Conservation (phyloP, 2,113 vertebrate species). For the Daubentonia madagascariensis region DNA sequence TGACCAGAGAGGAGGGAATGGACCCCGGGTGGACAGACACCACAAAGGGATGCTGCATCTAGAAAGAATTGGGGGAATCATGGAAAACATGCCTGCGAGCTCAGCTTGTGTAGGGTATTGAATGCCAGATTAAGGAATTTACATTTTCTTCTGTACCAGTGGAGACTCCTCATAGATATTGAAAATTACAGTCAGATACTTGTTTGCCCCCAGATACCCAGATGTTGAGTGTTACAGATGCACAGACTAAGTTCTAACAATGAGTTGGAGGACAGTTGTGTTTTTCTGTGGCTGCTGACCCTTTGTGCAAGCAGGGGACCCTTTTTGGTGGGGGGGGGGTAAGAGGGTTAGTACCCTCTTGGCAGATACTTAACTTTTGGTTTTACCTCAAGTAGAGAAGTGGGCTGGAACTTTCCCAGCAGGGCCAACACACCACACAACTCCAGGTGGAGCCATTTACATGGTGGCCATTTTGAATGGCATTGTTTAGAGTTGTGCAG, state of each 20-base stretch:
- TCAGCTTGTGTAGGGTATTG: neutral
- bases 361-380: neutral
- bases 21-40: neutral
- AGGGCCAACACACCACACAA: neutral
- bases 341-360: neutral
- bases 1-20: neutral
- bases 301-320: neutral
- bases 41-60: fast-evolving
- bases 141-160: neutral
- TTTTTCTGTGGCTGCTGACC: neutral
- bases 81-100: neutral
- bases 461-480: fast-evolving
- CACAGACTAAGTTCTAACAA: too few relatives aligned
- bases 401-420: neutral
- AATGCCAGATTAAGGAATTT: neutral
- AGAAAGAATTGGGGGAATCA: neutral
- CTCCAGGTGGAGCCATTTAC: neutral
- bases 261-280: neutral
- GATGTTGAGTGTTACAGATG: neutral
- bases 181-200: neutral
- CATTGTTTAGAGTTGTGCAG: neutral
- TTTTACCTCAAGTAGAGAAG: neutral
- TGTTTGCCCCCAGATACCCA: neutral
- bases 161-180: neutral
- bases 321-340: neutral